A percentile compares a stretch with the other conserved stretches of the same genome.
Conservation (phyloP, 2,888 invertebrate genomes). For the Amorpha juglandis region DNA sequence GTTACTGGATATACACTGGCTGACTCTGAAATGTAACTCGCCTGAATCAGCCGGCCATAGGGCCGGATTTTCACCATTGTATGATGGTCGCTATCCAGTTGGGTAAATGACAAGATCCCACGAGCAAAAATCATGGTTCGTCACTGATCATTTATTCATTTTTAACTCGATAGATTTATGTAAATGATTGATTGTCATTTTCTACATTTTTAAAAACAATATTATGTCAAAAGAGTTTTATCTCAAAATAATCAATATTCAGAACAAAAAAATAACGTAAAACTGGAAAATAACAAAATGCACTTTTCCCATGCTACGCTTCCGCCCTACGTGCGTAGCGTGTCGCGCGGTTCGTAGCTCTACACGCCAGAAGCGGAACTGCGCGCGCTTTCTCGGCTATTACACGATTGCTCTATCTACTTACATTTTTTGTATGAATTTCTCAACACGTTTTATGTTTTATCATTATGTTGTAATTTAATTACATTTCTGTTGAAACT, state of each 20-base stretch:
- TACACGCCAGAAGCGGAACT: slow-evolving; percentile 52
- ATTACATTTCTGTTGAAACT: slow-evolving; percentile 18
- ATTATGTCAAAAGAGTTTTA: too few relatives aligned
- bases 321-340: slow-evolving; percentile 50
- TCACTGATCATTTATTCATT: too few relatives aligned
- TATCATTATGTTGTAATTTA: slow-evolving; percentile 19
- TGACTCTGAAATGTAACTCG: too few relatives aligned
- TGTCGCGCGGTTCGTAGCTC: slow-evolving; percentile 74
- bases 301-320: slow-evolving; percentile 1
- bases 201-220: too few relatives aligned
- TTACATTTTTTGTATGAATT: slow-evolving; percentile 20
- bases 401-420: slow-evolving; percentile 31
- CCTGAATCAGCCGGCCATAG: too few relatives aligned
- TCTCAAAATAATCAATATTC: neutral
- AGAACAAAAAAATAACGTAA: neutral
- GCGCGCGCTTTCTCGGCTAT: slow-evolving; percentile 48
- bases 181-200: too few relatives aligned
- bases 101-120: too few relatives aligned
- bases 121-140: too few relatives aligned
- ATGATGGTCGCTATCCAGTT: too few relatives aligned
- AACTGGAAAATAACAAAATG: neutral
- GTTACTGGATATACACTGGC: too few relatives aligned
- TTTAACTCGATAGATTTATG: too few relatives aligned
- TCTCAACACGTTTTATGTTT: slow-evolving; percentile 10
- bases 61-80: too few relatives aligned